Base-by-base conservation (phyloP, 2,888 invertebrate species). In the Automeris io region DNA sequence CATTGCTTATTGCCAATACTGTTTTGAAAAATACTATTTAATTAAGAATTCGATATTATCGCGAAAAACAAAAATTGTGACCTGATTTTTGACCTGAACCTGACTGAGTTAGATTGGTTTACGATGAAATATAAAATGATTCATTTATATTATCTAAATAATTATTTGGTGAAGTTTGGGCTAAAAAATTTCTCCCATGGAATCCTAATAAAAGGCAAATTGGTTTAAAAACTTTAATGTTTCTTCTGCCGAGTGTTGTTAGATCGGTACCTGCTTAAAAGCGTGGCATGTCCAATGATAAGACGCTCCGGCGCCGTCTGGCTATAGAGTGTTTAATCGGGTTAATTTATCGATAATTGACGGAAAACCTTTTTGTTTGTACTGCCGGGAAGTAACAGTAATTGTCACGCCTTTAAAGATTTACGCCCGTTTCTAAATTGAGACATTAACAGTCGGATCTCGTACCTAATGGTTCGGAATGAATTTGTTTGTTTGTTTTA, bases 321-420 rank as follows among this genome's bases (percentile, higher is more conserved):
- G 61, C 76, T 64, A 60, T 65, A 59, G 71, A 78, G 69, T 78
- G 77, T 73, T 81, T 85, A 86, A 86, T 86, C 85, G 80, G 80
- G 83, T 85, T 86, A 86, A 85, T 86, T 86, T 85, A 86, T 85
- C 85, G 83, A 85, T 86, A 86, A 86, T 86, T 83, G 85, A 83
- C 85, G 85, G 80, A 78, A 80, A 83, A 74, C 82, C 85, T 85
- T 85, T 85, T 83, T 83, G 83, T 86, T 86, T 83, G 85, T 82
- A 79, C 75, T 80, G 79, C 77, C 76, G 81, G 85, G 70, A 83
- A 85, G 81, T 82, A 86, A 85, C 85, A 85, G 85, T 82, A 82
- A 86, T 86, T 86, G 86, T 86, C 86, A 86, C 85, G 86, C 85
- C 85, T 86, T 81, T 82, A 79, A 86, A 83, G 85, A 86, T 86